Evolutionary conservation across 1,140 invertebrate species (phyloP).

Genomic region (Eriosoma lanigerum): DNA sequence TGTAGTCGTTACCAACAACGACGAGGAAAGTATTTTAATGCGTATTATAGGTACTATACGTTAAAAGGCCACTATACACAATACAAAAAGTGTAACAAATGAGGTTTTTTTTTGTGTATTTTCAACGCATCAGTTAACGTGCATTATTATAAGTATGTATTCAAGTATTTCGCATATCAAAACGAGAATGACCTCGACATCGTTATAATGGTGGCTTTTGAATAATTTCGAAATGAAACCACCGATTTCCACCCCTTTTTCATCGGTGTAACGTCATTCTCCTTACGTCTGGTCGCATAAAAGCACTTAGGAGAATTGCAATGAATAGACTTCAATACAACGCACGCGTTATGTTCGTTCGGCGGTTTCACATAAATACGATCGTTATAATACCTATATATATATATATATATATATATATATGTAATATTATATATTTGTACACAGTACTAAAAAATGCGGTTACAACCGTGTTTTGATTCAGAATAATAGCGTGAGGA

Average conservation of each 20-base stretch:
- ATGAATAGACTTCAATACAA: slow-evolving; percentile 15
- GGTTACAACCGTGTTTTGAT: no score
- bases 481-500: no score
- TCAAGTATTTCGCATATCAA: background rate
- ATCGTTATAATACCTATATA: background rate
- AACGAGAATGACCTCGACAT: background rate
- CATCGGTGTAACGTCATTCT: background rate
- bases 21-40: no score
- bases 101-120: no score
- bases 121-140: slow-evolving; percentile 14
- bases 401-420: no score
- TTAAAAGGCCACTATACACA: no score
- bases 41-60: no score
- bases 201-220: slow-evolving; percentile 1
- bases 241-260: background rate
- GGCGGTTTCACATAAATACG: background rate
- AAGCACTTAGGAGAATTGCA: slow-evolving; percentile 27
- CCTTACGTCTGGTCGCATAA: background rate
- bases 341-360: background rate
- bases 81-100: no score
- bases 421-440: no score
- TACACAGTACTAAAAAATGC: no score
- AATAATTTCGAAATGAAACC: background rate
- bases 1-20: no score
- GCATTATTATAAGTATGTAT: no score